These are phyloP conservation scores for Pangasius djambal DNA, from an alignment of 2,797 vertebrate species.

Conservation along the genomic window DNA sequence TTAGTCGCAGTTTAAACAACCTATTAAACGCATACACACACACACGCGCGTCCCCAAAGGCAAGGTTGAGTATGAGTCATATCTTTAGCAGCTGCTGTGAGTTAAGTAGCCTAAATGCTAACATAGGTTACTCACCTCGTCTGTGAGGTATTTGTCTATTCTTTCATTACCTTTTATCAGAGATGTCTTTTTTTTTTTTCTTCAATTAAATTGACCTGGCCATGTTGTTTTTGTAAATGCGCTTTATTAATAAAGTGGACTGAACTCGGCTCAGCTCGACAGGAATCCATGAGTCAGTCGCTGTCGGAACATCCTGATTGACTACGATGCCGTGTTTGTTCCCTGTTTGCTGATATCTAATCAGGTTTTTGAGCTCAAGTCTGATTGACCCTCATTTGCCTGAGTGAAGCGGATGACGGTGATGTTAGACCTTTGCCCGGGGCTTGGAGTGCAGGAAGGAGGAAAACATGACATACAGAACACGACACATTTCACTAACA, in stretches of 20 bases:
- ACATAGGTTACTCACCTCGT: constrained; percentile 43
- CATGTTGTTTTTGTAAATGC: constrained; percentile 16
- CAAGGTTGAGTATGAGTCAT: constrained; percentile 28
- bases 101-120: constrained; percentile 39
- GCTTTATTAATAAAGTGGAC: constrained; percentile 1
- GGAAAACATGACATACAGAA: background rate
- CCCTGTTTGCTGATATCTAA: constrained; percentile 34
- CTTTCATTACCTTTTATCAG: constrained; percentile 13
- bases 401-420: background rate
- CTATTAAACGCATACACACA: background rate
- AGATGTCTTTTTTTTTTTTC: background rate
- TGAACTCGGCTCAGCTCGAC: background rate
- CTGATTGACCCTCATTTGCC: constrained; percentile 2
- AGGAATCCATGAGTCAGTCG: constrained; percentile 39
- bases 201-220: background rate
- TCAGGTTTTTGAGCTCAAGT: constrained; percentile 29
- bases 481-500: constrained; percentile 24
- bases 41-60: background rate
- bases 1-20: background rate
- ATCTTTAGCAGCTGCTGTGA: constrained; percentile 37
- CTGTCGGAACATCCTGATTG: constrained; percentile 23
- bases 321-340: constrained; percentile 30
- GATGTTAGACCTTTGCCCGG: constrained; percentile 9
- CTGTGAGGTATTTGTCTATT: constrained; percentile 12
- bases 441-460: constrained; percentile 34